These are phyloP conservation scores for Subanguina moxae DNA, from an alignment of 1,140 invertebrate genomes.

Conservation along the genomic window DNA sequence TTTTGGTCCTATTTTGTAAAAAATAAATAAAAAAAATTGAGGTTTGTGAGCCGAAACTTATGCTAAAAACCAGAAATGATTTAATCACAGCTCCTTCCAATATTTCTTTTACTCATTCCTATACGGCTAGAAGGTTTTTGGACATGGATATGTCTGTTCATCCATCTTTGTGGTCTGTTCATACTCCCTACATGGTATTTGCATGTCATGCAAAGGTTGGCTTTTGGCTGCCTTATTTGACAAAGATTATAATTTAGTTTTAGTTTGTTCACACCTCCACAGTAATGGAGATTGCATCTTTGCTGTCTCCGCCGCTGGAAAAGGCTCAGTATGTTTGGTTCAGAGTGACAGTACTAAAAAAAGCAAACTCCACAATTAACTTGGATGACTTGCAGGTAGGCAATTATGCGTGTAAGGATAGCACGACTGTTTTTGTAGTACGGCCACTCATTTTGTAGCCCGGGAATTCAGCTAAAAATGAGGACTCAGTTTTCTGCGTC, in stretches of 20 bases:
- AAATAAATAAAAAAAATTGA: conserved; percentile 28
- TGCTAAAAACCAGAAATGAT: conserved; percentile 32
- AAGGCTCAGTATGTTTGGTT: conserved; percentile 54
- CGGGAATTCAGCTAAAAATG: too few species aligned
- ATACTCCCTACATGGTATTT: conserved; percentile 53
- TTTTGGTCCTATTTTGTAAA: conserved; percentile 17
- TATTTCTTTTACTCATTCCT: conserved; percentile 54
- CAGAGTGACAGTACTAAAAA: conserved; percentile 45
- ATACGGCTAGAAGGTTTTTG: conserved; percentile 48
- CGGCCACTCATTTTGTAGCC: too few species aligned
- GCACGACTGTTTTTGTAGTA: too few species aligned
- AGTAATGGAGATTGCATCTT: conserved; percentile 36
- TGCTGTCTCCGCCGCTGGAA: conserved; percentile 37
- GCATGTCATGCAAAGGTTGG: conserved; percentile 52
- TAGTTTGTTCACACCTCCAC: conserved; percentile 44
- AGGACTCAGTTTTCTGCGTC: too few species aligned
- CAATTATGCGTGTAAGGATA: too few species aligned
- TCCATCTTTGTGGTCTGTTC: conserved; percentile 46
- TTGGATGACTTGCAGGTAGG: conserved; percentile 47
- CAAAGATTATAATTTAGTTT: background rate
- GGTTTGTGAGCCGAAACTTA: conserved; percentile 50
- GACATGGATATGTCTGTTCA: conserved; percentile 54
- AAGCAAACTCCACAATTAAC: conserved; percentile 32
- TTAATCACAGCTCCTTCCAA: conserved; percentile 38
- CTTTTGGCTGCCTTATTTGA: background rate